Base-by-base conservation (phyloP, 2,113 vertebrate genomes). In the Leptocoma aspasia region DNA sequence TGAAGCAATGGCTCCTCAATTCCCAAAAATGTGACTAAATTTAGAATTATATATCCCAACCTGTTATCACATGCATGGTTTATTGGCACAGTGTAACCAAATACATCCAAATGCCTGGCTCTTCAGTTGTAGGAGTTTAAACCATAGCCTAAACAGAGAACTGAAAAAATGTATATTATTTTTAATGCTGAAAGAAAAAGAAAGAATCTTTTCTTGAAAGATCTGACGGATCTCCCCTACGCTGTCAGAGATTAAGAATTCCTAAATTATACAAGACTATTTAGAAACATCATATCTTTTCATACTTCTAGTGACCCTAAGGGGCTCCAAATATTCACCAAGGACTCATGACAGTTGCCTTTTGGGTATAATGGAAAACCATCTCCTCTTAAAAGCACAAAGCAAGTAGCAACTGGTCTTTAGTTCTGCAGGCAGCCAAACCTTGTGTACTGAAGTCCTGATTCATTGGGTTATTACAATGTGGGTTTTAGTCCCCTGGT, bases 21-120 rank as follows among this genome's bases (percentile, higher is more conserved):
- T 95, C 91, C 84, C 81, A 72, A 82, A 91, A 95, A 87, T 39
- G 42, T 19, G 16, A 63, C 82, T 91, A 96, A 76, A 69, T 79
- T 94, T 95, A 91, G 94, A 82, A 57, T 82, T 91, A 88, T 53
- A 70, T 88, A 91, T 91, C 90, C 81, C 80, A 91, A 35, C 75
- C 44, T 27, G 42, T 92, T 90, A 84, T 94, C 79, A 86, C 47
- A 72, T 1, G 2, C 42, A 7, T 49, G 37, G 15, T 86, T 94
- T 82, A 44, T 87, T 82, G 94, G 73, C 44, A 81, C 47, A 31
- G 31, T 39, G 47, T 71, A 65, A 69, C 54, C 7, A 7, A 72
- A 84, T 61, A 56, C 21, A 47, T 82, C 44, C 78, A 87, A 77
- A 65, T 54, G 49, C n/a, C 14, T 41, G 56, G 23, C 63, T 93